Base-by-base conservation (phyloP, 2,797 vertebrate species). In the Percopsis omiscomaycus region DNA sequence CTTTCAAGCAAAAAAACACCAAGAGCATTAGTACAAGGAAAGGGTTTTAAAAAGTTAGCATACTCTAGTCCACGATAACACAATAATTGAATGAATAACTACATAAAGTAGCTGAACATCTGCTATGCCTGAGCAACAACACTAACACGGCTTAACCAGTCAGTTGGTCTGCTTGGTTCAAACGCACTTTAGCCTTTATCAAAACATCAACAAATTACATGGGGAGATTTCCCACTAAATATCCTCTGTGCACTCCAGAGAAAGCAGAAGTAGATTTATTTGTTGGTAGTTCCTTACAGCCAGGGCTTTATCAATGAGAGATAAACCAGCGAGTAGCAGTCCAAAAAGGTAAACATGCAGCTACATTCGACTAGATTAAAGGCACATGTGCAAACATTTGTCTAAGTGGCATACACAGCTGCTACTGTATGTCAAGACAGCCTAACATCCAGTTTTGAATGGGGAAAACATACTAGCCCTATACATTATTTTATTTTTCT, bases 341-440 rank as follows among this genome's bases (percentile, higher is more conserved):
- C 59, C 72, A 12, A 76, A 76, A 75, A 80, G 80, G 84, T 88
- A 89, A 91, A 89, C 85, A 90, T 76, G 70, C 77, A 77, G 52
- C 46, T 69, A 84, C 79, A 87, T 87, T 83, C 86, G 77, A 37
- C 32, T 37, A 37, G 32, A 37, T 37, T 70, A 61, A 74, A 76
- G 81, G 79, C 71, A 84, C 80, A 80, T 59, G 79, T 78, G 75
- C 77, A 86, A 81, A 84, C 78, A 79, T n/a, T 51, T 71, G 73
- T 53, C 66, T 50, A 29, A 78, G 68, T 58, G 73, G 73, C 44
- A 79, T 78, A 71, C 57, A 70, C 60, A 71, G 59, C 61, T 11
- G 51, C 1, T 0, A 48, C 0, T 32, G 30, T 10, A 53, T 53
- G 2, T 58, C 71, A 73, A 71, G 75, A 68, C 57, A 76, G 70